Evolutionary conservation across 2,888 invertebrate species (phyloP).

Genomic region (Allygus modestus): DNA sequence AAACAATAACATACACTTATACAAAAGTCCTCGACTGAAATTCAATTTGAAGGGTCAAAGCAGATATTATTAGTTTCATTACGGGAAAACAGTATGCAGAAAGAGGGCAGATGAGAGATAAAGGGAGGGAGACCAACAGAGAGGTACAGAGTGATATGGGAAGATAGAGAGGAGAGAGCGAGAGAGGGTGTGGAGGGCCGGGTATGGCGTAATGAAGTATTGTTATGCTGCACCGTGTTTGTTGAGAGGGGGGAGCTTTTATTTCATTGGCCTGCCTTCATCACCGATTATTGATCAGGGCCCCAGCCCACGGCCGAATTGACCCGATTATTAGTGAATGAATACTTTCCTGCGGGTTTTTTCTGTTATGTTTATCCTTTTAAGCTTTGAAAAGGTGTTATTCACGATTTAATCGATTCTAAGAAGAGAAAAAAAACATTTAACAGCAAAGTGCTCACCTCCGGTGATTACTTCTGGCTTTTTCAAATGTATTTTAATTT

Average conservation of each 20-base stretch:
- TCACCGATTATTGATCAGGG: conserved; percentile 50
- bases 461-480: no score
- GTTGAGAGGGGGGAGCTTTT: conserved; percentile 47
- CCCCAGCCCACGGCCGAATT: conserved; percentile 29
- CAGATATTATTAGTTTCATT: conserved; percentile 20
- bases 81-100: conserved; percentile 3
- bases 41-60: conserved; percentile 12
- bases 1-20: no score
- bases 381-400: no score
- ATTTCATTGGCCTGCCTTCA: conserved; percentile 55
- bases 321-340: conserved; percentile 45
- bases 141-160: background rate
- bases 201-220: conserved; percentile 50
- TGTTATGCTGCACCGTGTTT: conserved; percentile 53
- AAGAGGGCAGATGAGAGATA: conserved; percentile 3
- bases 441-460: no score
- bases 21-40: background rate
- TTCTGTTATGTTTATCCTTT: background rate
- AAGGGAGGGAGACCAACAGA: conserved; percentile 4
- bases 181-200: background rate
- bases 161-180: background rate
- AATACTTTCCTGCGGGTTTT: background rate
- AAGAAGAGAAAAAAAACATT: no score
- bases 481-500: no score
- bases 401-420: no score